Evolutionary conservation across 1,140 invertebrate species (phyloP).

Genomic region (Drosophila mojavensis): DNA sequence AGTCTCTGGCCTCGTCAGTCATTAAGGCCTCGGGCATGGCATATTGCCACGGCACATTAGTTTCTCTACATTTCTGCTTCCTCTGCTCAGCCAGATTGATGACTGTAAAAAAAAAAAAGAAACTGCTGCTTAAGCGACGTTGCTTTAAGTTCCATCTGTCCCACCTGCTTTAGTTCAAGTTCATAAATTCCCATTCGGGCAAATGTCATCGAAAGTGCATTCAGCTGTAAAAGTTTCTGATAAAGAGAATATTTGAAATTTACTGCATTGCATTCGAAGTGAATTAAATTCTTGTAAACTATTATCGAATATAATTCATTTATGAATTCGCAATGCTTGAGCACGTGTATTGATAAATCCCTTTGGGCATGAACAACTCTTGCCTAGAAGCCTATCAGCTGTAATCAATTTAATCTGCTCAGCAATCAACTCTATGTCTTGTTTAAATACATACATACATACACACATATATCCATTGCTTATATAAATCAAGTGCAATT

Average conservation of each 20-base stretch:
- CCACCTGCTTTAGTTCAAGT: conserved; percentile 3
- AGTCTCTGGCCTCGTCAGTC: conserved; percentile 50
- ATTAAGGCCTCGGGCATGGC: conserved; percentile 60
- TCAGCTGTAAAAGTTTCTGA: conserved; percentile 49
- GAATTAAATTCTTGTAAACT: neutral
- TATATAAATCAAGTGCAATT: conserved; percentile 22
- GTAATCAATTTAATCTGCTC: neutral
- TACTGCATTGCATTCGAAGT: neutral
- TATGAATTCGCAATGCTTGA: too few relatives aligned
- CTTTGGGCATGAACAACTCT: too few relatives aligned
- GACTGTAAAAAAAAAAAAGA: conserved; percentile 11
- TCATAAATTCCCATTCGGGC: neutral
- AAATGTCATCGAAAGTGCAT: conserved; percentile 37
- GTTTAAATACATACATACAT: neutral
- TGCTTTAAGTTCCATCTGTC: conserved; percentile 31
- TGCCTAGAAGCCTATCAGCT: neutral
- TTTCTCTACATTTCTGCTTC: conserved; percentile 11
- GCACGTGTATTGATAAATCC: too few relatives aligned
- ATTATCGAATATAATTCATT: neutral
- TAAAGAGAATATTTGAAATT: conserved; percentile 25
- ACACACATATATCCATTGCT: neutral
- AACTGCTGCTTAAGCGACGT: neutral
- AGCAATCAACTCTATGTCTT: neutral
- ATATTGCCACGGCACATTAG: conserved; percentile 60
- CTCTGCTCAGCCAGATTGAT: conserved; percentile 49